Base-by-base conservation (phyloP, 2,888 invertebrate genomes). In the Papilio elwesi region DNA sequence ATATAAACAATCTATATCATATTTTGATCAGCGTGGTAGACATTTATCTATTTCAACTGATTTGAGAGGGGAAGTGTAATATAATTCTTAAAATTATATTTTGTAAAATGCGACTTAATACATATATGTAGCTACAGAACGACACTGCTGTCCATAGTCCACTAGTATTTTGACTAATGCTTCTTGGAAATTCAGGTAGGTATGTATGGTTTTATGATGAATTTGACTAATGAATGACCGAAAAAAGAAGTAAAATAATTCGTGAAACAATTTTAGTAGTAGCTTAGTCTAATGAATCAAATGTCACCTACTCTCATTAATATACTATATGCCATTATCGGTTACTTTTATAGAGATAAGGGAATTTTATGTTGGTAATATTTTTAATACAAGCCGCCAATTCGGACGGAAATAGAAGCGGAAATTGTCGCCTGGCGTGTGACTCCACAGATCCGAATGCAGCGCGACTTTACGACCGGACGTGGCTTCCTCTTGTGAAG, bases 401-500 rank as follows among this genome's bases (percentile, higher is more conserved):
- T 53, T 70, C 49, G 12, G 53, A 67, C 59, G 70, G 73, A 70
- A 70, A 70, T 52, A 26, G 15, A 38, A 52, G 47, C 73, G 66
- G 69, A 73, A 66, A 48, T 57, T 26, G 68, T 64, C 62, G 57
- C 49, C 47, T 65, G 65, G 68, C 73, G 73, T 73, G 73, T 70
- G 73, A 73, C 70, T 52, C 36, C 12, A 52, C n/a, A 65, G n/a
- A 48, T 59, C n/a, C n/a, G 16, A 36, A 47, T 67, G 57, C 65
- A 68, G 26, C 49, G 13, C 9, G 47, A 53, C 64, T 68, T 69
- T 48, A 68, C 36, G 49, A 69, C 69, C 73, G 73, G 73, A 73
- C 55, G 73, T 59, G 12, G 73, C 73, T 73, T 73, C 73, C 73
- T 73, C 73, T 57, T 59, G 16, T 26, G 12, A 51, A 67, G 57